A percentile compares a stretch with the other conserved stretches of the same genome.
These are phyloP conservation scores for Tupaia tana DNA, from an alignment of 2,113 vertebrate genomes.

Conservation along the genomic window DNA sequence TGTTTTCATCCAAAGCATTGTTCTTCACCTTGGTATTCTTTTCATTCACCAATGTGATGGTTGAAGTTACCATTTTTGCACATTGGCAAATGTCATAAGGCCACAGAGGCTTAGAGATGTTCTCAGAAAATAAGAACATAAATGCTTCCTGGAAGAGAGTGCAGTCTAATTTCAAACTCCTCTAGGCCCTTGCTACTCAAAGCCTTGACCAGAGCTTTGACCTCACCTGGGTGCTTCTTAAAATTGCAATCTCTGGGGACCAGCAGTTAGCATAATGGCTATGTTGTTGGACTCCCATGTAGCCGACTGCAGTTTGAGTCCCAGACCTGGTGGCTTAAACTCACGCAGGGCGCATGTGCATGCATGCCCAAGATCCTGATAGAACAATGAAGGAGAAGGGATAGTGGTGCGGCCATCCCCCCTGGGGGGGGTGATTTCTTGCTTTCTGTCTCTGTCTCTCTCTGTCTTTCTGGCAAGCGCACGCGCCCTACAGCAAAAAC, in stretches of 20 bases:
- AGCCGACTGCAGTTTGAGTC: no score
- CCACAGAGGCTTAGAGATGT: neutral
- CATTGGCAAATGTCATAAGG: neutral
- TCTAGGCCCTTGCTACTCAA: neutral
- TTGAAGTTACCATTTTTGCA: neutral
- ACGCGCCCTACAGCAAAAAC: no score
- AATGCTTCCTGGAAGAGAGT: neutral
- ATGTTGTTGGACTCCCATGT: no score
- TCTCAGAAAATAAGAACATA: conserved; percentile 12
- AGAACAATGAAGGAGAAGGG: no score
- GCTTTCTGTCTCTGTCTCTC: no score
- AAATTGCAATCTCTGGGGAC: neutral
- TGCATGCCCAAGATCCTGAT: no score
- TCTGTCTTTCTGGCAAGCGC: no score
- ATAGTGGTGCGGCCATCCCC: no score
- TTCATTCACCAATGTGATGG: neutral
- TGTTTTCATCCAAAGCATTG: neutral
- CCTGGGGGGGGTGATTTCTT: no score
- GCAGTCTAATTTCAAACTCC: neutral
- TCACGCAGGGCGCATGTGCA: no score
- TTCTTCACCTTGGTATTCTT: conserved; percentile 24
- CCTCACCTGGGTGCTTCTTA: neutral
- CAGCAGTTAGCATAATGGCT: no score
- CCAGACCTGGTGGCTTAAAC: no score
- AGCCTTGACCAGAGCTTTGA: neutral